Evolutionary conservation across 1,140 invertebrate species (phyloP), one percentile per base, ranked within the genome.

Genomic region (Frieseomelitta varia): DNA sequence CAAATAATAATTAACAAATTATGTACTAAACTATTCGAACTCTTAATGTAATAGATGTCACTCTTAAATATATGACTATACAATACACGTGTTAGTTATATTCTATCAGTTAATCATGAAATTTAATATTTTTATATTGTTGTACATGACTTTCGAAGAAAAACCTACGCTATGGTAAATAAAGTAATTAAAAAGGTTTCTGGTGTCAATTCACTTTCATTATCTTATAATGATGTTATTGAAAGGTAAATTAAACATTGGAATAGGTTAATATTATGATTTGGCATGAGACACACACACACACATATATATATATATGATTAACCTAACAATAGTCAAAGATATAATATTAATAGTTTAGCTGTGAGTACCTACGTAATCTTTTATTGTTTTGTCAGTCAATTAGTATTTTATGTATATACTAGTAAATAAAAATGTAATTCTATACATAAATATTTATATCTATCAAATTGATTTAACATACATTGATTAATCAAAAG

Each of bases 151-250:
- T 24, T 34, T 68, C n/a, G 2, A 68, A 68, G 6, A 30, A 51
- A 1, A n/a, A 11, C 3, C 1, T 24, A 8, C 34, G 11, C 51
- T n/a, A 79, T 79, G 78, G 10, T 11, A 69, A 39, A 6, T 58
- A 4, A 79, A 58, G 58, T 1, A 47, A 47, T 1, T 10, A 19
- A 15, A 30, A 47, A 63, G 4, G 4, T 63, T 53, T 51, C 65
- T 67, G 53, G 10, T 51, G 56, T 19, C 6, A 14, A 75, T n/a
- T 30, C 56, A 1, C 58, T 88, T 61, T 84, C 79, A 47, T n/a
- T 71, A 8, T 88, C 85, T 47, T 87, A 88, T 72, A 27, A 17
- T 2, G 63, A 65, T 61, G 14, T 39, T 65, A n/a, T 87, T 24
- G 61, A 34, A 63, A 88, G 58, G 87, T 88, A 72, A 84, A 10